A percentile compares a stretch with the other conserved stretches of the same genome.
These are phyloP conservation scores for Setophaga kirtlandii DNA, from an alignment of 2,113 vertebrate species.

Conservation along the genomic window DNA sequence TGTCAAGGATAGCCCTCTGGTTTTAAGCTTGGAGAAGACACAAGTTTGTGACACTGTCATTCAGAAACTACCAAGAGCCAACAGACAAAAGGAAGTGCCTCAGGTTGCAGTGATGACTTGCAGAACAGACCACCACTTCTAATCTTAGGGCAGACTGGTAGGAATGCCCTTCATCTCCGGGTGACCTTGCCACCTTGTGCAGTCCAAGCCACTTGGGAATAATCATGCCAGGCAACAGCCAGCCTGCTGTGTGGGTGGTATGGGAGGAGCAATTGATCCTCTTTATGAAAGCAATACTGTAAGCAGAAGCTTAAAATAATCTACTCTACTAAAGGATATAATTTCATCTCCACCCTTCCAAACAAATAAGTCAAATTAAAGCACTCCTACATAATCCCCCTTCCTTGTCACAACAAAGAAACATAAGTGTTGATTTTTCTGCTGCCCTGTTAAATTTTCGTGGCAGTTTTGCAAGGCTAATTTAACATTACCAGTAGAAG, in stretches of 20 bases:
- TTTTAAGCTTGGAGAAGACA: slow-evolving; percentile 7
- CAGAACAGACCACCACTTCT: not conserved
- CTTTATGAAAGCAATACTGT: slow-evolving; percentile 9
- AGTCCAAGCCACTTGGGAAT: not conserved
- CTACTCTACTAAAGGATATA: not conserved
- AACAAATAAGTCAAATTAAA: slow-evolving; percentile 20
- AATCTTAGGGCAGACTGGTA: not conserved
- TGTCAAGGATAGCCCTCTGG: not conserved
- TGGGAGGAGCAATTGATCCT: not conserved
- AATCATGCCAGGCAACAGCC: not conserved
- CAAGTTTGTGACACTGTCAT: not conserved
- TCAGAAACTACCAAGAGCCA: not conserved
- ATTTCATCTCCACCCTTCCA: not conserved
- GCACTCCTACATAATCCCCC: not conserved
- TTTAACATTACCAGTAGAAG: not conserved
- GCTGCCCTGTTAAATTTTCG: not conserved
- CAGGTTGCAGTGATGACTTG: not conserved
- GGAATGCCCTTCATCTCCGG: accelerated
- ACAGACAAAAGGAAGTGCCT: not conserved
- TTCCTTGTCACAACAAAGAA: not conserved
- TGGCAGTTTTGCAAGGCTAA: not conserved
- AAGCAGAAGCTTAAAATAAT: slow-evolving; percentile 37
- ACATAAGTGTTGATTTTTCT: not conserved
- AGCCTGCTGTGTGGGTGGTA: not conserved
- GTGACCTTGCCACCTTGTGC: not conserved